Conservation (phyloP, 2,888 invertebrate genomes). For the Tetrapedia diversipes region DNA sequence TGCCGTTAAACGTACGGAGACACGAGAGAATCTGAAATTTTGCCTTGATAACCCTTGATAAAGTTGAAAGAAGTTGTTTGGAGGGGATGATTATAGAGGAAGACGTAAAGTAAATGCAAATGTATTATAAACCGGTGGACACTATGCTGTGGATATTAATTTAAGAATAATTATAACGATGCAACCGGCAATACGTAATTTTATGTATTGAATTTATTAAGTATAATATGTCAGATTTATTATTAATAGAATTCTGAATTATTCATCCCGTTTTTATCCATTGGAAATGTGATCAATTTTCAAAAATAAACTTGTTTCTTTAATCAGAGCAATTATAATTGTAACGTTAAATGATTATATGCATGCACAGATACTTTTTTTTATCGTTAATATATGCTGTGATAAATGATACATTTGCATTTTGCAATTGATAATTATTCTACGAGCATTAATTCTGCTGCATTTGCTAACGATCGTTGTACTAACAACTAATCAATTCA, state of each 20-base stretch:
- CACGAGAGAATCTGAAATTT: not conserved
- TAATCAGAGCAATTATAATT: no score
- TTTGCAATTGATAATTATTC: not conserved
- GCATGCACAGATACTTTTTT: no score
- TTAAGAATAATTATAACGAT: not conserved
- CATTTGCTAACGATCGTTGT: not conserved
- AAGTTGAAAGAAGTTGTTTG: not conserved
- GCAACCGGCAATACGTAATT: not conserved
- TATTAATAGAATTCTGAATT: not conserved
- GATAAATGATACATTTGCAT: no score
- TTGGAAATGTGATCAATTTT: no score
- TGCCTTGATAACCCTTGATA: slow-evolving; percentile 19
- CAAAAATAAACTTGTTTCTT: no score
- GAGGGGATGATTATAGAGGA: slow-evolving; percentile 33
- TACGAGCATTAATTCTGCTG: slow-evolving; percentile 2
- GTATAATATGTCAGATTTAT: not conserved
- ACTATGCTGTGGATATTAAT: not conserved
- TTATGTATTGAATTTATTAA: not conserved
- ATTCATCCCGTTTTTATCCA: no score
- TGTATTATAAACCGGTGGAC: slow-evolving; percentile 28
- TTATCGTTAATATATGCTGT: no score
- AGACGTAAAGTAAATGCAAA: slow-evolving; percentile 1
- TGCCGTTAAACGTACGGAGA: not conserved
- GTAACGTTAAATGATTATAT: no score
- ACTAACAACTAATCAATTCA: not conserved